phyloP scores from a whole-genome alignment of 2,113 vertebrate genomes.

The Todiramphus chloris region DNA sequence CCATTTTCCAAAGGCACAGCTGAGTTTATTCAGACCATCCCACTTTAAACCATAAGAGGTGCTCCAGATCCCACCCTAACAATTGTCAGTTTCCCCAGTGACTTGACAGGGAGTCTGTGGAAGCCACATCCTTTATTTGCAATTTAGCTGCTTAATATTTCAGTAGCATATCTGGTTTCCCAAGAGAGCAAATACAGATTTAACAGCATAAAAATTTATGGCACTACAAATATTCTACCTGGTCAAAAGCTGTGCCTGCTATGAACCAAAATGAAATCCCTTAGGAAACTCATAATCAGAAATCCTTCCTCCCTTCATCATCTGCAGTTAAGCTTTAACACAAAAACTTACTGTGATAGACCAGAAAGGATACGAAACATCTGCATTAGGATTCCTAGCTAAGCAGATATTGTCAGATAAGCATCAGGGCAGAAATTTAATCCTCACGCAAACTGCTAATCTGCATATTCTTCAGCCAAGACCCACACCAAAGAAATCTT shows the following conservation, averaged over 20 bases:
- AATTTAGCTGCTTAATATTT: not conserved
- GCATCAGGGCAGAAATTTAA: not conserved
- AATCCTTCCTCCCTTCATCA: not conserved
- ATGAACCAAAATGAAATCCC: not conserved
- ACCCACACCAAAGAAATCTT: not conserved
- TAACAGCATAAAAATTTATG: not conserved
- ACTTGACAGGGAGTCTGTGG: not conserved
- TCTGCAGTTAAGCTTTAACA: not conserved
- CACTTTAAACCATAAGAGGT: fast-evolving
- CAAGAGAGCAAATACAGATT: not conserved
- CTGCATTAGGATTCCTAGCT: not conserved
- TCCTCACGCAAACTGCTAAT: not conserved
- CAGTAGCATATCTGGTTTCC: not conserved
- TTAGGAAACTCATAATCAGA: not conserved
- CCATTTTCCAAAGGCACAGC: fast-evolving
- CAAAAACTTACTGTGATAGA: not conserved
- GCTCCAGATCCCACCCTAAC: not conserved
- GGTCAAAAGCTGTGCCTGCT: not conserved
- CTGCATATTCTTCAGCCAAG: not conserved
- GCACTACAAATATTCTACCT: not conserved
- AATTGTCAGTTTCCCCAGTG: not conserved
- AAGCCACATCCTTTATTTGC: not conserved
- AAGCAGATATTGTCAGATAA: not conserved
- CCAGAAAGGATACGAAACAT: not conserved
- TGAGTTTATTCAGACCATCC: not conserved